Base-by-base conservation (phyloP, 2,797 vertebrate species). In the Varecia variegata region DNA sequence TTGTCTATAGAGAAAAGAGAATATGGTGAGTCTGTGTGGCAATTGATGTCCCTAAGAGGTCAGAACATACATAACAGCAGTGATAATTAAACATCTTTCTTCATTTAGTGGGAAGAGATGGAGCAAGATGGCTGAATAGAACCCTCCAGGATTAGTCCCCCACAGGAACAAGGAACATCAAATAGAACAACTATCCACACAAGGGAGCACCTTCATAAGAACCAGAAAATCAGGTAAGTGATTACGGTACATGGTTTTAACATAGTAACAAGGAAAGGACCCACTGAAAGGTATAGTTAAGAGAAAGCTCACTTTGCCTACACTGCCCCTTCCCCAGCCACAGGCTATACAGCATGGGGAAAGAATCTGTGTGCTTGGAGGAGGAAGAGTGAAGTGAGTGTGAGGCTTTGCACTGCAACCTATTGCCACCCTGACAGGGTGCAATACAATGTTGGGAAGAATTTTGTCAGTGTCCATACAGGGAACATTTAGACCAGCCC, bases 231-330 rank as follows among this genome's bases (percentile, higher is more conserved):
- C 76, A 54, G n/a, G n/a, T 5, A 14, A 54, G 4, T 50, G 23
- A 54, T 54, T 7, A 38, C 1, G 3, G 23, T 27, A 38, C 13
- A 23, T 25, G n/a, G 35, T 54, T 79, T 27, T 79, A 54, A 54
- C 13, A 1, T 54, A 27, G 23, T 9, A 54, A 23, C 21, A 15
- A 79, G 21, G n/a, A 11, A 32, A 47, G 21, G 21, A 54, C 12
- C 8, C 21, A 38, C 2, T 38, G 50, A 38, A 25, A n/a, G 14
- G 2, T 21, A 21, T 79, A 15, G 0, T 0, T 0, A 25, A 9
- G 50, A 38, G 25, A 13, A 54, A 25, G 8, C 12, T 54, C 32
- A 45, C 45, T 32, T 50, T 74, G 17, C 17, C 30, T n/a, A 74
- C 3, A 18, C 17, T 4, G 38, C 13, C 13, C 14, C 13, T 54